Evolutionary conservation across 2,797 vertebrate species (phyloP).

Genomic region (Sparus aurata): DNA sequence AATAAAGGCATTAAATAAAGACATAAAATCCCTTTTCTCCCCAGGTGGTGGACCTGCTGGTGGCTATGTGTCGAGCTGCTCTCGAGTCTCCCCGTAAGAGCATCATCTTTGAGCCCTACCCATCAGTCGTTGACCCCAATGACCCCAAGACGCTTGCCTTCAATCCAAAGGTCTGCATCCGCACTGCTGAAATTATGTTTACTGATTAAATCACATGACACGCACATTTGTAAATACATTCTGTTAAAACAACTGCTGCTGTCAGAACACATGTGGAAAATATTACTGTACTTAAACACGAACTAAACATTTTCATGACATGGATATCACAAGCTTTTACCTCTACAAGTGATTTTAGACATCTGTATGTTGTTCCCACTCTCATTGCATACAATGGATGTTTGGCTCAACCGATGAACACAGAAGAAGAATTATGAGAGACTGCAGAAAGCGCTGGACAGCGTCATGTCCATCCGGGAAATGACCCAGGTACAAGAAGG

Average conservation of each 20-base stretch:
- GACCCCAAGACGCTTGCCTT: slow-evolving; percentile 99
- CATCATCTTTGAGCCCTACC: slow-evolving; percentile 99
- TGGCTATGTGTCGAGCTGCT: slow-evolving; percentile 99
- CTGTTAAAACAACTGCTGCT: no score
- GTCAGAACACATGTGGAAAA: slow-evolving; percentile 14
- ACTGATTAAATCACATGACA: not conserved
- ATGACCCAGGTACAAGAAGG: slow-evolving; percentile 95
- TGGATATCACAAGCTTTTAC: not conserved
- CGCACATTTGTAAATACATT: not conserved
- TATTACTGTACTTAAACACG: not conserved
- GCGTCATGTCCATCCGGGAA: slow-evolving; percentile 99
- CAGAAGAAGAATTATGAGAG: slow-evolving; percentile 99
- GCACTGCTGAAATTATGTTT: not conserved
- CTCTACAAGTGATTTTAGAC: slow-evolving; percentile 61
- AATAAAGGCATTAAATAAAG: not conserved
- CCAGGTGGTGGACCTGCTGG: slow-evolving; percentile 97
- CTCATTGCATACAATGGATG: slow-evolving; percentile 66
- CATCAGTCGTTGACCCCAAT: slow-evolving; percentile 97
- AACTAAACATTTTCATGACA: not conserved
- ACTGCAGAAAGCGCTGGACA: slow-evolving; percentile 98
- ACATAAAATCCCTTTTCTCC: slow-evolving; percentile 26
- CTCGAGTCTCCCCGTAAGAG: slow-evolving; percentile 98
- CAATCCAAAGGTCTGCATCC: slow-evolving; percentile 94
- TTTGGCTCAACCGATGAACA: slow-evolving; percentile 78
- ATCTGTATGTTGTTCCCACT: slow-evolving; percentile 71